Evolutionary conservation across 1,140 invertebrate genomes (phyloP).

Genomic region (Portunus trituberculatus): DNA sequence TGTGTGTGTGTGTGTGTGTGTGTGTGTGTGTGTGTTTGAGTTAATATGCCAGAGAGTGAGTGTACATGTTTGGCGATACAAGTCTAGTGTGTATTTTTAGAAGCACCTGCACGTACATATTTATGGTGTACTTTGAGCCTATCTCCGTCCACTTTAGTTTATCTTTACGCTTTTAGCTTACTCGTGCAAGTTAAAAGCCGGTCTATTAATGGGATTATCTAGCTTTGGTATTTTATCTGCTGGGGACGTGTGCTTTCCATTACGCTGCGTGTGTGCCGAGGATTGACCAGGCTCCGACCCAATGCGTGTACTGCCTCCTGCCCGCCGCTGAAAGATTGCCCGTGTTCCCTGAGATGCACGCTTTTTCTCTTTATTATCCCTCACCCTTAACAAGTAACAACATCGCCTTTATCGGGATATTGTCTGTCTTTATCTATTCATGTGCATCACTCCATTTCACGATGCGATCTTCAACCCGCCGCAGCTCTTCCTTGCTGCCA

Average conservation of each 20-base stretch:
- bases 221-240: not conserved
- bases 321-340: not conserved
- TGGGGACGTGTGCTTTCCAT: constrained; percentile 6
- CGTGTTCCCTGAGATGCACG: not conserved
- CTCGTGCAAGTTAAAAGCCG: not conserved
- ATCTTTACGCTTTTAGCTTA: constrained; percentile 9
- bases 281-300: not conserved
- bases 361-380: not conserved
- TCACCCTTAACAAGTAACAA: not conserved
- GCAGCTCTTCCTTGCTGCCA: too few relatives aligned
- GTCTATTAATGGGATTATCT: constrained; percentile 23
- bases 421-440: not conserved
- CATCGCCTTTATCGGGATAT: not conserved
- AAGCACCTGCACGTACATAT: not conserved
- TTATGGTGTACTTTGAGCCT: not conserved
- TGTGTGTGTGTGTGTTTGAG: not conserved
- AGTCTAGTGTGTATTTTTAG: not conserved
- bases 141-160: not conserved
- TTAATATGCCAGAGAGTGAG: not conserved
- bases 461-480: not conserved
- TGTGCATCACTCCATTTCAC: not conserved
- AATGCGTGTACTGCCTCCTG: not conserved
- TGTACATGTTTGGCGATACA: not conserved
- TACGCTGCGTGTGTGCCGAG: not conserved
- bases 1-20: constrained; percentile 39